Percentiles rank a stretch among this genome's conserved stretches.
Conservation (phyloP, 2,113 vertebrate genomes). For the Butorides virescens region DNA sequence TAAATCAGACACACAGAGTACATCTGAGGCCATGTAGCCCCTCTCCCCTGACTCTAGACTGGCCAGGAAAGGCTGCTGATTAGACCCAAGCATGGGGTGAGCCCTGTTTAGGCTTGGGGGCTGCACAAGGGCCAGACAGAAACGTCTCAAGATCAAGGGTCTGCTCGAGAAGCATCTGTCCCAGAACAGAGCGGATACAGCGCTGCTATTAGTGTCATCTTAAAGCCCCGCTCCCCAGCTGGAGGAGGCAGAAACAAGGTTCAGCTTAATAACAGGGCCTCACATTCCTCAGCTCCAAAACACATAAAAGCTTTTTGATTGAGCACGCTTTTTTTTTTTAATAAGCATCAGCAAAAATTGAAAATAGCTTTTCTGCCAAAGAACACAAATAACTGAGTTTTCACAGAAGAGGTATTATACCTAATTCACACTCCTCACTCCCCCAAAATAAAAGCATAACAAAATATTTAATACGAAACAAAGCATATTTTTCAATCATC, state of each 20-base stretch:
- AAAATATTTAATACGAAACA: not conserved
- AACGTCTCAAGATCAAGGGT: not conserved
- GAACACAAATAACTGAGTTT: constrained; percentile 2
- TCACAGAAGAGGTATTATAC: not conserved
- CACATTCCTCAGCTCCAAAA: not conserved
- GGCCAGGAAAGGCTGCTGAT: not conserved
- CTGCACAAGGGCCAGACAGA: not conserved
- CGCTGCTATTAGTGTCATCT: not conserved
- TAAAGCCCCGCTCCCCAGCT: accelerated
- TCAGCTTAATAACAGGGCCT: not conserved
- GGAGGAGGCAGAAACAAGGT: not conserved
- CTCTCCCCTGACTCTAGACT: not conserved
- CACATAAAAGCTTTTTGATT: constrained; percentile 1
- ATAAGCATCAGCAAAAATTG: constrained; percentile 6
- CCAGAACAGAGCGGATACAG: not conserved
- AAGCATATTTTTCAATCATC: not conserved
- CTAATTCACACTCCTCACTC: not conserved
- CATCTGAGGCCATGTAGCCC: not conserved
- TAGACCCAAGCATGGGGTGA: accelerated
- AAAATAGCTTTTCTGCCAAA: constrained; percentile 20
- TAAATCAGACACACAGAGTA: not conserved
- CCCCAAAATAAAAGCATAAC: not conserved
- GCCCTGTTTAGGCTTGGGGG: not conserved
- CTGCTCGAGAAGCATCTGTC: not conserved
- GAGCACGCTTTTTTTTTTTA: not conserved